A percentile compares a stretch with the other conserved stretches of the same genome.
phyloP scores from a whole-genome alignment of 92 coral and sea anemone genomes.

The Umimayanthus kanabou region DNA sequence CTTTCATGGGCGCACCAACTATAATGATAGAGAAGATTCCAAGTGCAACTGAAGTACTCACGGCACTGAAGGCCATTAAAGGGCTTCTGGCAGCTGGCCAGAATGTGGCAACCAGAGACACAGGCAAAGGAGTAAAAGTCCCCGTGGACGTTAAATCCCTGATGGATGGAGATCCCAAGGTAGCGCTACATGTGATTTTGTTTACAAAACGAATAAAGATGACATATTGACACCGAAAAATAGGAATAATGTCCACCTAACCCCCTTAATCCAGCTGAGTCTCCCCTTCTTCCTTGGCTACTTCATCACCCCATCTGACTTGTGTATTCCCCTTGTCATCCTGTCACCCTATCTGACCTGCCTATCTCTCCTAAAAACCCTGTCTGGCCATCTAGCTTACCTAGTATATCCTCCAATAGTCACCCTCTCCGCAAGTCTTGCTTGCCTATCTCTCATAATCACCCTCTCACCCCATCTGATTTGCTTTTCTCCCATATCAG shows the following conservation, averaged over 20 bases:
- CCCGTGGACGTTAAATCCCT: constrained; percentile 32
- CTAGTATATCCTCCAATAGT: no score
- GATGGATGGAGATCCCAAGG: constrained; percentile 43
- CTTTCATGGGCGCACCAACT: constrained; percentile 94
- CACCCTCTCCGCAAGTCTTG: not conserved
- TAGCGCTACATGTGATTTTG: not conserved
- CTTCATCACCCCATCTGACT: no score
- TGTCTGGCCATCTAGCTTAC: no score
- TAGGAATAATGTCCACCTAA: no score
- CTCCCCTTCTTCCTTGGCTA: no score
- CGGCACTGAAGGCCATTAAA: constrained; percentile 60
- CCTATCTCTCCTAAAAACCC: no score
- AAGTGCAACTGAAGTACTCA: constrained; percentile 59
- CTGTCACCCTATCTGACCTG: not conserved
- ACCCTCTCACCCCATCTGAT: not conserved
- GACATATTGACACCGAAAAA: no score
- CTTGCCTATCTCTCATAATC: not conserved
- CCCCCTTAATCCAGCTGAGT: no score
- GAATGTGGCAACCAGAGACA: constrained; percentile 39
- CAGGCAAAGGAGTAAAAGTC: constrained; percentile 48
- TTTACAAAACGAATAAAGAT: no score
- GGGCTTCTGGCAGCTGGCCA: constrained; percentile 44
- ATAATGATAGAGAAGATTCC: constrained; percentile 69
- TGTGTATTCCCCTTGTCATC: no score
- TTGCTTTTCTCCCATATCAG: not conserved